These are phyloP conservation scores for Sipha maydis DNA, from an alignment of 2,888 invertebrate species.

Conservation along the genomic window DNA sequence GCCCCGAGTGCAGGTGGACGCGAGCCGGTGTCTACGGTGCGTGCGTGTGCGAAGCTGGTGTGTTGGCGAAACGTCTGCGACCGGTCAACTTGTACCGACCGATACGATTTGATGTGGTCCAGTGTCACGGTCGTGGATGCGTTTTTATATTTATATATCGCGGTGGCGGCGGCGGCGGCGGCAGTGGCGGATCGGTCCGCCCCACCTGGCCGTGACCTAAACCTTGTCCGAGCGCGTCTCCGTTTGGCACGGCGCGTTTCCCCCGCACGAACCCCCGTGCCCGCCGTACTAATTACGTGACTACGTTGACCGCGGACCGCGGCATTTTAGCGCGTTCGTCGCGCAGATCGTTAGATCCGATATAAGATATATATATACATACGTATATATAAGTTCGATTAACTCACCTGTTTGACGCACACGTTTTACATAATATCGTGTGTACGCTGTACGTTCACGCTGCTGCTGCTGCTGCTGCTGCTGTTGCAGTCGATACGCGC, in stretches of 20 bases:
- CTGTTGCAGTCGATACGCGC: too few relatives aligned
- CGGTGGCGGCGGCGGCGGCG: neutral
- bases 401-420: too few relatives aligned
- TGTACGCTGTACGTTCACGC: too few relatives aligned
- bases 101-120: slow-evolving; percentile 58
- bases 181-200: neutral
- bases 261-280: neutral
- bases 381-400: too few relatives aligned
- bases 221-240: slow-evolving; percentile 34
- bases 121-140: slow-evolving; percentile 61
- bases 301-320: slow-evolving; percentile 2
- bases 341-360: slow-evolving; percentile 7
- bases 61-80: slow-evolving; percentile 30
- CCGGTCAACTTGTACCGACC: slow-evolving; percentile 30
- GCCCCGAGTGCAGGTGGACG: neutral
- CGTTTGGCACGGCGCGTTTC: slow-evolving; percentile 45
- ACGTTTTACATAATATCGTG: too few relatives aligned
- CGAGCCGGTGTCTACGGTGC: neutral
- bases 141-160: slow-evolving; percentile 58
- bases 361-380: neutral
- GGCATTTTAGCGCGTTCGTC: slow-evolving; percentile 36
- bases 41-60: neutral
- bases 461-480: too few relatives aligned
- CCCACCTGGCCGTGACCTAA: slow-evolving; percentile 61
- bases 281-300: slow-evolving; percentile 61